phyloP scores from a whole-genome alignment of 2,797 vertebrate genomes.

The Manis crassicaudata region DNA sequence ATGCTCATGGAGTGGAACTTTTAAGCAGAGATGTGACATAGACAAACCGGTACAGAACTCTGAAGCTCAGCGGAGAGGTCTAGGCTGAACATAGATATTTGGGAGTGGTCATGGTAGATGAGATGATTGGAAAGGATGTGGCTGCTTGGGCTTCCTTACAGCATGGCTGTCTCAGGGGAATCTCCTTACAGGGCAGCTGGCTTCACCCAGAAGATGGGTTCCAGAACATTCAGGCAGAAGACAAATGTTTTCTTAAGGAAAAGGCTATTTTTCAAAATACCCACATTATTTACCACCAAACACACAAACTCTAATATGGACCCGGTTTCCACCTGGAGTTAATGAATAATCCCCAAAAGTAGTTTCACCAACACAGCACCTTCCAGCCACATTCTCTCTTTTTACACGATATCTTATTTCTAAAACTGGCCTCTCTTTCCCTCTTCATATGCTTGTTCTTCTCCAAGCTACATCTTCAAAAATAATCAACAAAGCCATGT shows the following conservation, averaged over 20 bases:
- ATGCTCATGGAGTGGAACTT: neutral
- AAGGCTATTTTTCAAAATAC: slow-evolving; percentile 39
- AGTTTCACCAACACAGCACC: slow-evolving; percentile 13
- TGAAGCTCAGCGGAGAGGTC: neutral
- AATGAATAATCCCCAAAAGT: neutral
- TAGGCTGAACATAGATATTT: neutral
- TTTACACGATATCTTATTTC: slow-evolving; percentile 42
- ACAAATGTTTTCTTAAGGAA: neutral
- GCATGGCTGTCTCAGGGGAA: neutral
- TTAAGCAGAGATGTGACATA: neutral
- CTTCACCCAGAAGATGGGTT: neutral
- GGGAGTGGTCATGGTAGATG: neutral
- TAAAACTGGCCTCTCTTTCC: slow-evolving; percentile 32
- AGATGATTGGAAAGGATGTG: neutral
- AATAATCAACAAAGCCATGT: slow-evolving; percentile 7
- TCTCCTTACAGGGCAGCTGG: neutral
- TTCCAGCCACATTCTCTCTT: neutral
- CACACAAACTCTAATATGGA: neutral
- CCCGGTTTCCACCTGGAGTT: neutral
- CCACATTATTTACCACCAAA: slow-evolving; percentile 13
- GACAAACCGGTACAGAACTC: neutral
- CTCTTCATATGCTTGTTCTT: neutral
- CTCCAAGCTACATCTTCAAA: slow-evolving; percentile 64
- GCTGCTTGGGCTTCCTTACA: neutral
- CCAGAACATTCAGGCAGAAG: neutral